Conservation (phyloP, 2,113 vertebrate genomes). For the Salvelinus namaycush region DNA sequence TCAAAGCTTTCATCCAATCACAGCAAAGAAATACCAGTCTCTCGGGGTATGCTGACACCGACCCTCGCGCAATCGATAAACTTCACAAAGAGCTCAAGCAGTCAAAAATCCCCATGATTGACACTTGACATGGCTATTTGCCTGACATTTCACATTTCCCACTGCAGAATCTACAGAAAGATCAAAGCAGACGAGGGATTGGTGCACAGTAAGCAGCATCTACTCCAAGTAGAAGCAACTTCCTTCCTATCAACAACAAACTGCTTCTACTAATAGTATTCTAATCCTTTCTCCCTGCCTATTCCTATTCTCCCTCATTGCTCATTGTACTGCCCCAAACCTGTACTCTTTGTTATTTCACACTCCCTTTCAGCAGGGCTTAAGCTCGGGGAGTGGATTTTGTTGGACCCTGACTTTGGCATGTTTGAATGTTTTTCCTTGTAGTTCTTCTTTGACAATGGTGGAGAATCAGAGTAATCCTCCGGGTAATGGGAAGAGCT, state of each 20-base stretch:
- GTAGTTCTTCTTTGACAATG: neutral
- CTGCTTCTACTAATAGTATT: slow-evolving; percentile 11
- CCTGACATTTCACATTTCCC: slow-evolving; percentile 4
- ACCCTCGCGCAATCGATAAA: neutral
- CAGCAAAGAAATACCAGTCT: neutral
- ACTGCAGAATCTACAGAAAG: neutral
- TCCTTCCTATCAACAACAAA: slow-evolving; percentile 1
- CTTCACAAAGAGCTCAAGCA: neutral
- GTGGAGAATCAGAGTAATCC: slow-evolving; percentile 12
- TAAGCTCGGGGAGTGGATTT: slow-evolving; percentile 17
- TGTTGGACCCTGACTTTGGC: slow-evolving; percentile 10
- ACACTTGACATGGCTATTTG: slow-evolving; percentile 27
- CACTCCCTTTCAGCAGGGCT: slow-evolving; percentile 9
- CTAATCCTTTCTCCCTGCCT: slow-evolving; percentile 9
- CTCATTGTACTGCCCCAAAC: slow-evolving; percentile 10
- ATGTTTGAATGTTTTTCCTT: slow-evolving; percentile 10
- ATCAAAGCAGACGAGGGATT: neutral
- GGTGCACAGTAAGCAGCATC: neutral
- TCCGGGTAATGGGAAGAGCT: slow-evolving; percentile 1
- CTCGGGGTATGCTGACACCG: neutral
- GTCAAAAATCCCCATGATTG: neutral
- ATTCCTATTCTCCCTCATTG: slow-evolving; percentile 1
- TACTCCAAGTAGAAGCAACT: neutral
- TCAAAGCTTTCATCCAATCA: neutral
- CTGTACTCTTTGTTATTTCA: slow-evolving; percentile 21